Evolutionary conservation across 2,797 vertebrate genomes (phyloP).

Genomic region (Odontamblyopus rebecca): DNA sequence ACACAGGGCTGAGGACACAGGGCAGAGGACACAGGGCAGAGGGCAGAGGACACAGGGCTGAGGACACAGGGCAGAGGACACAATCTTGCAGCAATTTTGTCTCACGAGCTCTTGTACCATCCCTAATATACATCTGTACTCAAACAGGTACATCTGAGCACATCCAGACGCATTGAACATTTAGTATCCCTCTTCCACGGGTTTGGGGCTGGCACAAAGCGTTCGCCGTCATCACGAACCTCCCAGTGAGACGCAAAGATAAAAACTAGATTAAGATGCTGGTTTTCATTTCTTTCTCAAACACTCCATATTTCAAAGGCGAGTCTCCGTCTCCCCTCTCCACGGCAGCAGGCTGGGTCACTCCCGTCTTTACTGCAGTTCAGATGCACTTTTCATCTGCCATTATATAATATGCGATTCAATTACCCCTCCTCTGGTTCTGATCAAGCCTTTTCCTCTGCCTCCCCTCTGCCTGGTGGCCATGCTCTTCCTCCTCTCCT

Average conservation of each 20-base stretch:
- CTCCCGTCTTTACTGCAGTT: slow-evolving; percentile 20
- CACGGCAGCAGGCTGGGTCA: slow-evolving; percentile 5
- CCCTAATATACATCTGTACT: no score
- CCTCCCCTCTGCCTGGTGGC: slow-evolving; percentile 42
- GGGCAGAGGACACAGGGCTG: no score
- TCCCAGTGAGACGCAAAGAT: no score
- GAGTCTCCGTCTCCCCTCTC: not conserved
- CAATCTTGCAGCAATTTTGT: no score
- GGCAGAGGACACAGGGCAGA: not conserved
- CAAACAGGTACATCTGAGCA: no score
- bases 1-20: not conserved
- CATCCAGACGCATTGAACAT: no score
- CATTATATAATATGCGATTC: slow-evolving; percentile 36
- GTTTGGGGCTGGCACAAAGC: no score
- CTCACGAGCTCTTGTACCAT: no score
- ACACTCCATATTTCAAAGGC: not conserved
- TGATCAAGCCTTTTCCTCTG: slow-evolving; percentile 45
- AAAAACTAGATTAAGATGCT: no score
- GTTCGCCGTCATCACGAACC: no score
- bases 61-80: not conserved
- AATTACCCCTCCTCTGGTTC: slow-evolving; percentile 52
- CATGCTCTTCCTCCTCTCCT: slow-evolving; percentile 32
- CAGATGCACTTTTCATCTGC: slow-evolving; percentile 36
- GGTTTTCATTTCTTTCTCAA: no score
- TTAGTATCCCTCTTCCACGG: no score